Conservation (phyloP, 2,797 vertebrate genomes). For the Rhinogobio ventralis region DNA sequence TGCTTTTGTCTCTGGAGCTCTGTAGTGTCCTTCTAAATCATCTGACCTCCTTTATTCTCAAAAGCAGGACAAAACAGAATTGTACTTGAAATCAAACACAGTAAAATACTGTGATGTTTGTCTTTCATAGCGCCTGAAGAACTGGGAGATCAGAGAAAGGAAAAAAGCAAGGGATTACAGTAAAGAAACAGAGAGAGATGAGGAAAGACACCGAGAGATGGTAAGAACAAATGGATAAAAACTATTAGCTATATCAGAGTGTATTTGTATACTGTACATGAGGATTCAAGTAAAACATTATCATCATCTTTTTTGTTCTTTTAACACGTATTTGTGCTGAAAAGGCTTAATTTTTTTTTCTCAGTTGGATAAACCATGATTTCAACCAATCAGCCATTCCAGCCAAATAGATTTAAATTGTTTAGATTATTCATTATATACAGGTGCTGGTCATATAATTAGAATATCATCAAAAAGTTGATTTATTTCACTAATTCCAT, state of each 20-base stretch:
- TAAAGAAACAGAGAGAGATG: constrained; percentile 94
- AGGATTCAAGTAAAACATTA: neutral
- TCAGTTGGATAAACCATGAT: no score
- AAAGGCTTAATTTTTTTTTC: neutral
- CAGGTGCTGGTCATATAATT: no score
- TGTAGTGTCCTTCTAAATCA: constrained; percentile 4
- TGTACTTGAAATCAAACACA: neutral
- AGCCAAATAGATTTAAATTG: no score
- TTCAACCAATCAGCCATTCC: no score
- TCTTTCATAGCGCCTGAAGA: constrained; percentile 89
- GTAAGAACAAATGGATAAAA: constrained; percentile 70
- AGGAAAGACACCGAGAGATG: constrained; percentile 93
- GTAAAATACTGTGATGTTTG: constrained; percentile 48
- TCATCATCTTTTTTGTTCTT: neutral
- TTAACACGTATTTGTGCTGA: neutral
- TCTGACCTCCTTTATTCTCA: constrained; percentile 17
- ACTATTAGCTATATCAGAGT: neutral
- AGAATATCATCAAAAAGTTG: no score
- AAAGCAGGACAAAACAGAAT: neutral
- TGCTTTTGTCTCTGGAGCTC: neutral
- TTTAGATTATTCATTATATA: no score
- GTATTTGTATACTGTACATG: neutral
- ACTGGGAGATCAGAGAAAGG: constrained; percentile 97
- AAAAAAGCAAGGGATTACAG: constrained; percentile 95
- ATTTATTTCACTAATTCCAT: no score